Evolutionary conservation across 2,113 vertebrate genomes (phyloP).

Genomic region (Protobothrops mucrosquamatus): DNA sequence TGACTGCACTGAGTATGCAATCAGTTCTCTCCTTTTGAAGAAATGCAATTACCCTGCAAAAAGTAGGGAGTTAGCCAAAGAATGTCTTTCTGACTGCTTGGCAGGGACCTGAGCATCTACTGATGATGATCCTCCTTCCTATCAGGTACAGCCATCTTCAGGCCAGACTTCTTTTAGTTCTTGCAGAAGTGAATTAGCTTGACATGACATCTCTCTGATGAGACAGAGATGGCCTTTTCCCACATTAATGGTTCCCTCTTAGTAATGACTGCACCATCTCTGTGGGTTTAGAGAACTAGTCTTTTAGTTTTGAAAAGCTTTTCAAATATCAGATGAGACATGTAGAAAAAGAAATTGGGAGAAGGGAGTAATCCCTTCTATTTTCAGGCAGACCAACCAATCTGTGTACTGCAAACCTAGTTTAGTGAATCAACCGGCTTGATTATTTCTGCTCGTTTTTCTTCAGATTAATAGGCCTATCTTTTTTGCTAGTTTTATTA

Average conservation of each 20-base stretch:
- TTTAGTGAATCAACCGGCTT: neutral
- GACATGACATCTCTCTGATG: neutral
- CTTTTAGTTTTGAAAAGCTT: neutral
- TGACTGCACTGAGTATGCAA: neutral
- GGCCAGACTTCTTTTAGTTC: neutral
- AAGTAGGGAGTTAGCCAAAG: neutral
- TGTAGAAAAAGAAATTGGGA: neutral
- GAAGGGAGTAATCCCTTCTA: neutral
- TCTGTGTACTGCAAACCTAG: neutral
- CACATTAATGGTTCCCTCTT: neutral
- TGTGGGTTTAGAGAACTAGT: neutral
- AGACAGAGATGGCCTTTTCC: neutral
- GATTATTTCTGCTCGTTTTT: constrained; percentile 2
- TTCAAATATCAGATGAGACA: constrained; percentile 18
- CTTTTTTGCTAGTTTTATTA: neutral
- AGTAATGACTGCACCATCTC: neutral
- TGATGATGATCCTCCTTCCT: neutral
- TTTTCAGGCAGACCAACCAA: neutral
- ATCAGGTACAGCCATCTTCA: neutral
- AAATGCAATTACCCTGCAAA: neutral
- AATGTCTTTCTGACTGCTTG: neutral
- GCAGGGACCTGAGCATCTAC: neutral
- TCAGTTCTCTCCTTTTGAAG: neutral
- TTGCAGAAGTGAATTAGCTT: constrained; percentile 13
- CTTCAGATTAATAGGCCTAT: neutral